Base-by-base conservation (phyloP, 2,797 vertebrate species). In the Heterohyrax brucei region DNA sequence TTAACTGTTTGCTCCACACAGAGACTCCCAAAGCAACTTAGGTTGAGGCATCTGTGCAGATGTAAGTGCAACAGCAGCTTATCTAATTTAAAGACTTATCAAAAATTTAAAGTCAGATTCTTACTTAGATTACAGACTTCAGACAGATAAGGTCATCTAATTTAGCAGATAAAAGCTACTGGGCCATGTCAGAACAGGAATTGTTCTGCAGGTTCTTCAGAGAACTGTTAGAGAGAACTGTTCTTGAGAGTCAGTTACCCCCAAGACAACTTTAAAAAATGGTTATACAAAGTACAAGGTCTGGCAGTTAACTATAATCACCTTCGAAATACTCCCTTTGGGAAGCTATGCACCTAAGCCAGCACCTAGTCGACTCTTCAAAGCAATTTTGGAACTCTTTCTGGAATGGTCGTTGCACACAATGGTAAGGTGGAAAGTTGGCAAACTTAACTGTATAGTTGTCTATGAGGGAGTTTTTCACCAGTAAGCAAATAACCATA, bases 51-150 rank as follows among this genome's bases (percentile, higher is more conserved):
- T 39, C 39, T 39, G 39, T 39, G 39, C 39, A 39, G 39, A 39
- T n/a, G 16, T 28, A 75, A 93, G 48, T 50, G 12, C 0, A 21
- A 30, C 13, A 21, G 33, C 13, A 28, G 56, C 66, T 91, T 64
- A 92, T 72, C 78, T 64, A 48, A 89, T 72, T 78, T 79, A 73
- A 79, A 72, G 30, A 83, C 21, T 61, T 77, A 59, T 28, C 75
- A 64, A 94, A 94, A 79, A 79, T 22, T 21, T 46, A 44, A 68
- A 14, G 16, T 84, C 91, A 90, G 50, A 44, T n/a, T 80, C 73
- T 87, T 82, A 72, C 83, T 82, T 59, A 95, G 85, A 79, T 92
- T 75, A 75, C 77, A 56, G 77, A 80, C 56, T 80, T 64, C 28
- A 66, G 26, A 92, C 30, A 83, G 59, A 39, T 76, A 18, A 92